phyloP scores from a whole-genome alignment of 2,797 vertebrate species.

The Rhincodon typus region DNA sequence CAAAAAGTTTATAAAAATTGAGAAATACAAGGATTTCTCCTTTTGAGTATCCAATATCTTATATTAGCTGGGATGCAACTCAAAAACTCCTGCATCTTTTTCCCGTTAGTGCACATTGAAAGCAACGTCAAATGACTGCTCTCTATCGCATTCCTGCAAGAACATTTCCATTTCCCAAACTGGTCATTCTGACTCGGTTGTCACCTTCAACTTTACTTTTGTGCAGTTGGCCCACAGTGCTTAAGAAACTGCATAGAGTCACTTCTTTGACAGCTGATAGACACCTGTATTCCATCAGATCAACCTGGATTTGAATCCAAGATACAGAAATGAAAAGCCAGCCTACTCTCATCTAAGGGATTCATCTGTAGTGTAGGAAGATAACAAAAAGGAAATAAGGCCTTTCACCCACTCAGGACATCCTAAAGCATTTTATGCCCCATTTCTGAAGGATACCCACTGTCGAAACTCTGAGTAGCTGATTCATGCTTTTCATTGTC shows the following conservation, averaged over 20 bases:
- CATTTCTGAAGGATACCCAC: background rate
- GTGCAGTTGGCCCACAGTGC: too few relatives aligned
- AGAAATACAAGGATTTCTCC: background rate
- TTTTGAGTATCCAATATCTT: background rate
- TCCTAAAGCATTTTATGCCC: background rate
- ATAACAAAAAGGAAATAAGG: background rate
- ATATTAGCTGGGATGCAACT: background rate
- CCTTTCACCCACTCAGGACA: background rate
- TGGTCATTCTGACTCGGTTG: background rate
- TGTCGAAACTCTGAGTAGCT: too few relatives aligned
- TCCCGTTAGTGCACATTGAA: background rate
- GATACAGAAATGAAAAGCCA: background rate
- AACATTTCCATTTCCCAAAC: background rate
- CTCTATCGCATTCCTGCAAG: background rate
- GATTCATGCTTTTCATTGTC: too few relatives aligned
- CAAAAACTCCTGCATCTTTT: background rate
- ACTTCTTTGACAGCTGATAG: background rate
- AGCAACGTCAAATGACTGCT: background rate
- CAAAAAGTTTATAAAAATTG: background rate
- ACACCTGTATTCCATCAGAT: background rate
- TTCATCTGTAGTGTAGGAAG: background rate
- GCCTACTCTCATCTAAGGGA: background rate
- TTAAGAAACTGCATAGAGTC: background rate
- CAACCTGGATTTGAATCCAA: background rate
- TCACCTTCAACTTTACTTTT: background rate